phyloP scores from a whole-genome alignment of 2,888 invertebrate species.

The Apeira syringaria region DNA sequence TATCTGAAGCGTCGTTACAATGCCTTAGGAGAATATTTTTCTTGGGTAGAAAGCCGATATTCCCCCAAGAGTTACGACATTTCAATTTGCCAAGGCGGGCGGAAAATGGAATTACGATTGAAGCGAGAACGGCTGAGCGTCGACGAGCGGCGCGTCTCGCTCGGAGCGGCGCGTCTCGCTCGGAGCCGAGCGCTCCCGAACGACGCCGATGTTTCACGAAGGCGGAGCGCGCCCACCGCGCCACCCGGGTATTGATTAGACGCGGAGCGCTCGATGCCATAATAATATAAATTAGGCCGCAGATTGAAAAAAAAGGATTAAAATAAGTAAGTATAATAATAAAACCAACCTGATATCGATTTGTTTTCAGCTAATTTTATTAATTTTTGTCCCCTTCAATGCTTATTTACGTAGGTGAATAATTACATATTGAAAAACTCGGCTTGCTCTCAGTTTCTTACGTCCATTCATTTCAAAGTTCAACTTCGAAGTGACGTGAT shows the following conservation, averaged over 20 bases:
- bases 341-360: too few relatives aligned
- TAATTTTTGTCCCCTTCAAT: too few relatives aligned
- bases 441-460: conserved; percentile 5
- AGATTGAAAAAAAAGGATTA: conserved; percentile 61
- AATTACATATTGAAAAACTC: too few relatives aligned
- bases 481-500: conserved; percentile 18
- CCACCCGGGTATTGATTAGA: conserved; percentile 79
- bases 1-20: conserved; percentile 77
- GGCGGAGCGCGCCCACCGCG: conserved; percentile 61
- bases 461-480: conserved; percentile 12
- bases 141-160: conserved; percentile 53
- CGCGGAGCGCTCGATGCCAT: conserved; percentile 82
- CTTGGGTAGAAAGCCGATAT: conserved; percentile 83
- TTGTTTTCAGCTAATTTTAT: too few relatives aligned
- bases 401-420: too few relatives aligned
- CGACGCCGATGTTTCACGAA: conserved; percentile 56
- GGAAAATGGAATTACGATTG: conserved; percentile 85
- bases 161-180: conserved; percentile 51
- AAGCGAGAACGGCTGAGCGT: conserved; percentile 72
- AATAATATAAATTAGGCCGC: conserved; percentile 83
- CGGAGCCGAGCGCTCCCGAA: conserved; percentile 56
- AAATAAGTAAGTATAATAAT: conserved; percentile 1
- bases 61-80: conserved; percentile 84
- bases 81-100: conserved; percentile 85
- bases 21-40: conserved; percentile 81